These are phyloP conservation scores for Gambelia wislizenii DNA, from an alignment of 2,797 vertebrate genomes.

Conservation along the genomic window DNA sequence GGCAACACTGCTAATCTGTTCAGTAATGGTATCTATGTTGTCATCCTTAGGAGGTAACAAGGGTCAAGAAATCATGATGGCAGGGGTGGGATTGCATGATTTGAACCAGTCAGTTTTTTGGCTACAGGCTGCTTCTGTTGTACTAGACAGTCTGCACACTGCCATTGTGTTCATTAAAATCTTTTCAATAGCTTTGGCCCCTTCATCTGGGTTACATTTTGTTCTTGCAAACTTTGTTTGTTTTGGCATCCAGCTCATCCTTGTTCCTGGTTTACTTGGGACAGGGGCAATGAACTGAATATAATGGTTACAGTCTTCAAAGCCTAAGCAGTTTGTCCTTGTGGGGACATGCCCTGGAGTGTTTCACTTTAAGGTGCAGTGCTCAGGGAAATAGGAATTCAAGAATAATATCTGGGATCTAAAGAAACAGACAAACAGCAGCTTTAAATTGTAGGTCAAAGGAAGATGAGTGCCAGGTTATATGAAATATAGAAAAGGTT, in stretches of 20 bases:
- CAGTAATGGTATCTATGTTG: background rate
- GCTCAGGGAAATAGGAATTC: background rate
- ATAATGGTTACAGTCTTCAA: background rate
- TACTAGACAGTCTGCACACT: background rate
- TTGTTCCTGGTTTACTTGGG: background rate
- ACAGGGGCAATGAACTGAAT: background rate
- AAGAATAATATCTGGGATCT: background rate
- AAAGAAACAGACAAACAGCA: background rate
- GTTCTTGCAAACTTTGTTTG: constrained; percentile 10
- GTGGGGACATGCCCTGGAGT: background rate
- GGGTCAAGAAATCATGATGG: background rate
- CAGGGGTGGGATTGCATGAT: background rate
- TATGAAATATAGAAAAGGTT: background rate
- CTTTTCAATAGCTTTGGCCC: background rate
- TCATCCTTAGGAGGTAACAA: background rate
- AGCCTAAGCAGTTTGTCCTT: background rate
- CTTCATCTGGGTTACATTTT: background rate
- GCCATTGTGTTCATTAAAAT: background rate
- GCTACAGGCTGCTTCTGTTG: background rate
- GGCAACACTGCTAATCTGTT: background rate
- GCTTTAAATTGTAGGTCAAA: background rate
- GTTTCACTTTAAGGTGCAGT: background rate
- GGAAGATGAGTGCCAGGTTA: background rate
- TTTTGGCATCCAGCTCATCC: background rate
- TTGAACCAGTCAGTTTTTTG: background rate